phyloP scores from a whole-genome alignment of 2,888 invertebrate genomes.

The Drosophila mercatorum region DNA sequence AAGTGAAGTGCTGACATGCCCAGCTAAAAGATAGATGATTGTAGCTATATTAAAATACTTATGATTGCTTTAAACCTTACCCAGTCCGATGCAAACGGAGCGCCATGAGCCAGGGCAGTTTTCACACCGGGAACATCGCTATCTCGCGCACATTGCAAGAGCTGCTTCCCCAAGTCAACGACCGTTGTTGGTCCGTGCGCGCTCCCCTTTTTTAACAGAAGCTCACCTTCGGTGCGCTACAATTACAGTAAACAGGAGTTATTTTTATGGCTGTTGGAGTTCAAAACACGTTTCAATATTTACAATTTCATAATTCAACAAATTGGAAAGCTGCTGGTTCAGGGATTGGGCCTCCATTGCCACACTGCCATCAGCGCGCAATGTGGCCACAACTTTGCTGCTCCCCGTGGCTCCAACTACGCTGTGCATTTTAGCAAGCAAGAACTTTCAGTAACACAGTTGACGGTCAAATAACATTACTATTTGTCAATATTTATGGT shows the following conservation, averaged over 20 bases:
- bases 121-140: slow-evolving; percentile 92
- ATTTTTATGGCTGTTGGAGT: background rate
- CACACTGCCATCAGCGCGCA: slow-evolving; percentile 82
- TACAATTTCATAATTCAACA: slow-evolving; percentile 81
- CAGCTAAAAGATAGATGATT: slow-evolving; percentile 86
- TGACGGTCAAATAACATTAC: slow-evolving; percentile 49
- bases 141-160: slow-evolving; percentile 91
- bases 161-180: slow-evolving; percentile 93
- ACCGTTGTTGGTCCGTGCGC: slow-evolving; percentile 69
- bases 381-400: slow-evolving; percentile 82
- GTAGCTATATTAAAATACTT: background rate
- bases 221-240: slow-evolving; percentile 78
- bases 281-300: slow-evolving; percentile 38
- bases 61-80: slow-evolving; percentile 85
- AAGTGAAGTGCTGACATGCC: slow-evolving; percentile 96
- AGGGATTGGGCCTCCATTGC: slow-evolving; percentile 67
- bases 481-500: slow-evolving; percentile 31
- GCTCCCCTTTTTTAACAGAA: slow-evolving; percentile 60
- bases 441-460: slow-evolving; percentile 49
- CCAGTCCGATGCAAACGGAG: slow-evolving; percentile 97
- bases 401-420: slow-evolving; percentile 52
- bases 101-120: slow-evolving; percentile 92
- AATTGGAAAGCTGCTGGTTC: slow-evolving; percentile 69
- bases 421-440: slow-evolving; percentile 66
- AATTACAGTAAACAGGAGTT: slow-evolving; percentile 1